These are phyloP conservation scores for Myopa tessellatipennis DNA, from an alignment of 2,888 invertebrate species.

Conservation along the genomic window DNA sequence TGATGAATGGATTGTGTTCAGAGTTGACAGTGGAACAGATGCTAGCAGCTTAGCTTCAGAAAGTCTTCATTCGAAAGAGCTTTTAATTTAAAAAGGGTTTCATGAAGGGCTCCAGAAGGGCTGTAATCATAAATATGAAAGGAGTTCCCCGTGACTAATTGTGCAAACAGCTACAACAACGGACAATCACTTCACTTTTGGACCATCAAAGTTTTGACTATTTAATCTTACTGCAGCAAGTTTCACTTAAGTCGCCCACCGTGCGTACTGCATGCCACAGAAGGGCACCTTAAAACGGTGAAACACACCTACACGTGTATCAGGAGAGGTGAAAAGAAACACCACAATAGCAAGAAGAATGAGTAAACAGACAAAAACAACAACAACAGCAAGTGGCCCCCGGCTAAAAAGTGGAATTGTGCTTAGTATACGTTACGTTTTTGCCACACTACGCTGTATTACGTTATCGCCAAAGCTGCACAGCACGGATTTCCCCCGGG, in stretches of 20 bases:
- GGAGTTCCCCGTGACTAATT: no score
- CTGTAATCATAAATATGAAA: no score
- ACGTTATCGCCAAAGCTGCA: conserved; percentile 38
- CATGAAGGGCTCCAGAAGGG: no score
- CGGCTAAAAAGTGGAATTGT: conserved; percentile 11
- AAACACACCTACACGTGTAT: conserved; percentile 22
- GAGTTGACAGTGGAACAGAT: conserved; percentile 4
- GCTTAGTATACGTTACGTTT: conserved; percentile 11
- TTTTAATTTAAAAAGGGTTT: no score
- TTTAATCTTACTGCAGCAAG: no score
- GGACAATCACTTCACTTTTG: no score
- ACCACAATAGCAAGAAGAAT: conserved; percentile 9
- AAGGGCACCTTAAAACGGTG: conserved; percentile 27
- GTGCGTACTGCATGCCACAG: conserved; percentile 4
- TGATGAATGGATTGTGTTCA: conserved; percentile 14
- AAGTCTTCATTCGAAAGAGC: no score
- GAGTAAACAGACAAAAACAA: conserved; percentile 13
- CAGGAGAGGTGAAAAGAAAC: background rate
- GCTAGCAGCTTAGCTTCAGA: background rate
- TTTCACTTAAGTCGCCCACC: background rate
- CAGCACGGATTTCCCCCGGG: conserved; percentile 30
- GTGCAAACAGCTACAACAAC: conserved; percentile 11
- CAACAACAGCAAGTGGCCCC: conserved; percentile 21
- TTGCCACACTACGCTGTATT: conserved; percentile 24
- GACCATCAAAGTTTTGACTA: no score